Evolutionary conservation across 2,113 vertebrate species (phyloP).

Genomic region (Rhizomys pruinosus): DNA sequence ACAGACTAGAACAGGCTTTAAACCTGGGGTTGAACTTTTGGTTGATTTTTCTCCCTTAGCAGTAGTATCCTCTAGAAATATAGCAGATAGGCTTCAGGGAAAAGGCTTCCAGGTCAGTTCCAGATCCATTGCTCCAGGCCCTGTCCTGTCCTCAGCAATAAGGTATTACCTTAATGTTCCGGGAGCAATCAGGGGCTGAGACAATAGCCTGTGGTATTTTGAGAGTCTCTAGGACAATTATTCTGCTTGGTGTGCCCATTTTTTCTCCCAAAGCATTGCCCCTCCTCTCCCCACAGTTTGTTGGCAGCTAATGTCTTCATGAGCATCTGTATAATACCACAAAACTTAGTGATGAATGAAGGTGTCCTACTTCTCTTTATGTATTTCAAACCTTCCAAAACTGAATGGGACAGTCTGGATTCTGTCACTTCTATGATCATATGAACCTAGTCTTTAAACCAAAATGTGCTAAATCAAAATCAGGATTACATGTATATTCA

Average conservation of each 20-base stretch:
- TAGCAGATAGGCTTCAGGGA: no score
- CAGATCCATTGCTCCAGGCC: no score
- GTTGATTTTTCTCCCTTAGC: no score
- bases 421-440: neutral
- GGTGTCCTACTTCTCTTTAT: neutral
- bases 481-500: neutral
- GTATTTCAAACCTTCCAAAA: neutral
- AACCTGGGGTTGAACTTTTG: no score
- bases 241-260: neutral
- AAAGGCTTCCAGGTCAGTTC: no score
- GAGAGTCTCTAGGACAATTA: no score
- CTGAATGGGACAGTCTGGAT: neutral
- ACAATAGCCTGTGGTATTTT: no score
- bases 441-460: neutral
- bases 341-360: constrained; percentile 6
- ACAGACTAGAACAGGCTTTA: no score
- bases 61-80: no score
- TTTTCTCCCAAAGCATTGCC: neutral
- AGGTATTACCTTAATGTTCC: no score
- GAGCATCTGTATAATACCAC: neutral
- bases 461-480: constrained; percentile 3
- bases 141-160: no score
- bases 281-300: neutral
- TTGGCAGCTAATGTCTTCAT: neutral
- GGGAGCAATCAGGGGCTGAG: no score